Evolutionary conservation across 2,888 invertebrate species (phyloP).

Genomic region (Linnaemya tessellans): DNA sequence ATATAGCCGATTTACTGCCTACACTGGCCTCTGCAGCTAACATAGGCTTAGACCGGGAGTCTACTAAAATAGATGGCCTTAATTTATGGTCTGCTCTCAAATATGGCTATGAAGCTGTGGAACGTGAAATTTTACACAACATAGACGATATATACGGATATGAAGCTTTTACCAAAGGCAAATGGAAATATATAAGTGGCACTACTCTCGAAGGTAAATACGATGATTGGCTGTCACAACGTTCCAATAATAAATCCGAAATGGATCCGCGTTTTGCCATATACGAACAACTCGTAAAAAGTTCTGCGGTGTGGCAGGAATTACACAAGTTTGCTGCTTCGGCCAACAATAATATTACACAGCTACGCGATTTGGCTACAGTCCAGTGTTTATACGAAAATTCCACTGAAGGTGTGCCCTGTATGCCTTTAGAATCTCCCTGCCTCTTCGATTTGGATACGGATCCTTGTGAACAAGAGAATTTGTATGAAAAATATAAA

Average conservation of each 20-base stretch:
- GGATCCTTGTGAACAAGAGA: slow-evolving; percentile 85
- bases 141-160: slow-evolving; percentile 86
- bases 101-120: slow-evolving; percentile 81
- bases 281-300: slow-evolving; percentile 75
- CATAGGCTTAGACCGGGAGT: slow-evolving; percentile 72
- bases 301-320: slow-evolving; percentile 76
- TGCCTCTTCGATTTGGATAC: slow-evolving; percentile 84
- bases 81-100: slow-evolving; percentile 88
- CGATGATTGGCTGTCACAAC: slow-evolving; percentile 75
- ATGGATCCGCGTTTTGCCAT: slow-evolving; percentile 74
- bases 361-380: slow-evolving; percentile 74
- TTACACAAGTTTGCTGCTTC: slow-evolving; percentile 61
- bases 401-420: slow-evolving; percentile 73
- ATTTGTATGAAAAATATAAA: slow-evolving; percentile 76
- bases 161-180: slow-evolving; percentile 76
- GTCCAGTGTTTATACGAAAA: slow-evolving; percentile 76
- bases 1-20: slow-evolving; percentile 93
- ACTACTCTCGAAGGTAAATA: slow-evolving; percentile 76
- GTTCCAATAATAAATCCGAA: slow-evolving; percentile 58
- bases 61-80: slow-evolving; percentile 86
- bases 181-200: slow-evolving; percentile 81
- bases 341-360: slow-evolving; percentile 80
- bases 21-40: slow-evolving; percentile 85
- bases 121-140: slow-evolving; percentile 88
- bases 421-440: slow-evolving; percentile 78